Evolutionary conservation across 2,797 vertebrate species (phyloP), one percentile per base, ranked within the genome.

Genomic region (Sebastes glaucus): DNA sequence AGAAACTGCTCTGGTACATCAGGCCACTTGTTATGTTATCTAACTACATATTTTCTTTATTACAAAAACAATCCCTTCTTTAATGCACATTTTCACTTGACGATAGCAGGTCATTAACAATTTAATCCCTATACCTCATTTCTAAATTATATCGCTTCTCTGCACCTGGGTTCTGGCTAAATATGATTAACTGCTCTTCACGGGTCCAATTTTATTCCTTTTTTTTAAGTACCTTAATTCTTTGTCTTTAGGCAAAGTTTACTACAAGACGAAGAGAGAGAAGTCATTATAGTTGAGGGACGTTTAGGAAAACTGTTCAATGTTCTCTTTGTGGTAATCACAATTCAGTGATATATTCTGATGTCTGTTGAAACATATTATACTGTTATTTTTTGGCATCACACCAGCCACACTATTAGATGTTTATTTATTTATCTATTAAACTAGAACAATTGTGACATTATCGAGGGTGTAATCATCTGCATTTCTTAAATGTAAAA

Each of bases 121-220:
- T 42, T 16, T 0, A 16, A 42, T 42, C 38, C 38, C 30, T 9
- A 9, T 32, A 42, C 38, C 13, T 42, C 38, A 42, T 42, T 42
- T 42, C 38, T 42, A 0, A 42, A 16, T 16, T 0, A 42, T 1
- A 42, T 42, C 38, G 14, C 38, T 42, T 42, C 13, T 38, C 2
- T n/a, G 22, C 28, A 42, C 23, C 4, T 52, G 38, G 5, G 22
- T 22, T 52, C 66, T 33, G 22, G 11, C 30, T 27, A 11, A 35
- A 55, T 42, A 53, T 28, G 27, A 33, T 23, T n/a, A 22, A 46
- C 13, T 1, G 6, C 38, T 42, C 38, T 42, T 42, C 38, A 42
- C 14, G 38, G 38, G 38, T 42, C 38, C 38, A 42, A 14, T 49
- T 69, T 18, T 11, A 30, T 32, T 8, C 13, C 0, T 13, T 23